Evolutionary conservation across 1,140 invertebrate genomes (phyloP), one percentile per base, ranked within the genome.

Genomic region (Tetragonula clypearis): DNA sequence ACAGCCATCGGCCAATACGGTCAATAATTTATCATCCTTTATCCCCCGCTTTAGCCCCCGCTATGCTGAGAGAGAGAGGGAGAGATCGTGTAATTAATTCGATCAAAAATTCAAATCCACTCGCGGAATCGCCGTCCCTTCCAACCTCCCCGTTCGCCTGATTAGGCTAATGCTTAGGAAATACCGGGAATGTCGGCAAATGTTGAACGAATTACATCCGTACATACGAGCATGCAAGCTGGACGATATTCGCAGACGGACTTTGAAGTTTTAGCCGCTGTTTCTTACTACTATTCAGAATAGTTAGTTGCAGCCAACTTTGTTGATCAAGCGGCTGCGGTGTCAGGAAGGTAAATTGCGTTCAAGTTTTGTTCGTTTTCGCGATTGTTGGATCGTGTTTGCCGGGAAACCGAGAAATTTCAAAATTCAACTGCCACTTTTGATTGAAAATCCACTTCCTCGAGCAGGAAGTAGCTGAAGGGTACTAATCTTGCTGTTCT

Each of bases 11-110:
- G 1, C 58, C 6, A 35, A 17, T 4, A 30, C 1, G 35, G 80
- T 17, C 80, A 74, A 53, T 82, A 30, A 49, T 65, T 75, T 30
- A 56, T 30, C 58, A 19, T 17, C 1, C 41, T 49, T 49, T 49
- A 49, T 53, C 11, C 0, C 0, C 23, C 4, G n/a, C 19, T 19
- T 53, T 1, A 19, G 60, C 11, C 3, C 11, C 3, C 4, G 3
- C 60, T 23, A 11, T 21, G n/a, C 66, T 30, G 12, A 23, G 26
- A 30, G 30, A 30, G 26, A 23, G 26, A 30, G 30, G 1, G 26
- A 23, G 2, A 12, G n/a, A n/a, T 82, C 41, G 35, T 26, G 58
- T 82, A 82, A 82, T 82, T 82, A 82, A 82, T 82, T 82, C 58
- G n/a, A 82, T 82, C n/a, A 82, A 75, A 74, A 82, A 82, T 82